Base-by-base conservation (phyloP, 2,797 vertebrate species). In the Phrynocephalus forsythii region DNA sequence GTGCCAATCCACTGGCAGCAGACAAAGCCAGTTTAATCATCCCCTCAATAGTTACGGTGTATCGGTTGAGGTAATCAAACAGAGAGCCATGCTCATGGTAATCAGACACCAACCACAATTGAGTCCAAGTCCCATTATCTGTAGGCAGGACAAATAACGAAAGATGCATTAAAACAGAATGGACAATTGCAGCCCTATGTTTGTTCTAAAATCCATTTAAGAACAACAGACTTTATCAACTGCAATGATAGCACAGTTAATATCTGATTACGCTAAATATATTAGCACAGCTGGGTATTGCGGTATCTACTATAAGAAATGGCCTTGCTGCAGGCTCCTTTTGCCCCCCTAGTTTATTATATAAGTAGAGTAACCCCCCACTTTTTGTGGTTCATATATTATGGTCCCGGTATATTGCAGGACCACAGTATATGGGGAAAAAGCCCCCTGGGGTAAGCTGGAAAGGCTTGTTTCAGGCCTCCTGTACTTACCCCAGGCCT, bases 61-160 rank as follows among this genome's bases (percentile, higher is more conserved):
- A 99, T 18, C 97, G 97, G 90, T 99, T 99, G 80, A 99, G 97
- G 95, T 99, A 99, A 94, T 99, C 99, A 16, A 99, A 99, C 63
- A 99, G 97, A 11, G 99, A 99, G 10, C 99, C 99, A 0, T 99
- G 97, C 96, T 99, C 99, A 0, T 99, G 99, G 94, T 99, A 99
- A 93, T 99, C 99, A 0, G 99, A 99, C 89, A 99, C 99, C 0
- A 99, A 96, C 99, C 99, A 99, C 87, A 99, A 96, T 94, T 99
- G 99, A 8, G 98, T 99, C 99, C 99, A 99, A 0, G 99, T 99
- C 69, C 99, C 99, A 0, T 99, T 99, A 95, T 99, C 99, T 99
- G 96, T 73, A 90, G 93, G 26, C 60, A 78, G 52, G 91, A 91
- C 66, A 91, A 92, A 28, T 77, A 0, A 0, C 5, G 3, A 10